Base-by-base conservation (phyloP, 2,797 vertebrate species). In the Pseudopleuronectes americanus region DNA sequence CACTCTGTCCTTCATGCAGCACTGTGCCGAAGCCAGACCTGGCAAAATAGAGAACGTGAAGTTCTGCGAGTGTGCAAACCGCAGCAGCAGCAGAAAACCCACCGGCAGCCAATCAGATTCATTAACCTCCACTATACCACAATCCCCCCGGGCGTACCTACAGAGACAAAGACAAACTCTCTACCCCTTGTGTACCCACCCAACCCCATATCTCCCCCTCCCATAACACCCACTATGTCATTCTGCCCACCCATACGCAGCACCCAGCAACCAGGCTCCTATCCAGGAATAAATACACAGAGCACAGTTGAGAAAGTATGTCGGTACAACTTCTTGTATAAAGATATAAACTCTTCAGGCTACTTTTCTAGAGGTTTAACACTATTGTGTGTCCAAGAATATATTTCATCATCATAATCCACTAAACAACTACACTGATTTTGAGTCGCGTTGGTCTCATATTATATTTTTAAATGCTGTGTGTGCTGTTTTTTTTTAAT, bases 151-250 rank as follows among this genome's bases (percentile, higher is more conserved):
- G 80, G 84, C 80, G 87, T 77, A 85, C 86, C 80, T 68, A 84
- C 79, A 86, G 85, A 94, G 93, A 94, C 93, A 94, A 92, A 93
- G 93, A 95, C 93, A 93, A 94, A 94, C 92, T 89, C 91, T 84
- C 80, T 86, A 74, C 89, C 89, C 74, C 85, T 81, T 82, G 90
- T 87, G 92, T 93, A 89, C 90, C 89, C 22, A 19, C 78, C 73
- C 63, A 64, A 71, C 79, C 78, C 76, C 59, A 66, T 64, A 33
- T 52, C 51, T 65, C 23, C n/a, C 60, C 76, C 69, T 68, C 72
- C 75, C 51, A 65, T 63, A 76, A 77, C 68, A 64, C 65, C 38
- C 68, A 75, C 57, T 58, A 70, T 64, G 53, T 52, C 38, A 33
- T 49, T 55, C 55, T 62, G 57, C 73, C 62, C 77, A 65, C 56